Percentiles rank a stretch among this genome's conserved stretches.
phyloP scores from a whole-genome alignment of 92 coral and sea anemone genomes.

The Phenganax subtilis region DNA sequence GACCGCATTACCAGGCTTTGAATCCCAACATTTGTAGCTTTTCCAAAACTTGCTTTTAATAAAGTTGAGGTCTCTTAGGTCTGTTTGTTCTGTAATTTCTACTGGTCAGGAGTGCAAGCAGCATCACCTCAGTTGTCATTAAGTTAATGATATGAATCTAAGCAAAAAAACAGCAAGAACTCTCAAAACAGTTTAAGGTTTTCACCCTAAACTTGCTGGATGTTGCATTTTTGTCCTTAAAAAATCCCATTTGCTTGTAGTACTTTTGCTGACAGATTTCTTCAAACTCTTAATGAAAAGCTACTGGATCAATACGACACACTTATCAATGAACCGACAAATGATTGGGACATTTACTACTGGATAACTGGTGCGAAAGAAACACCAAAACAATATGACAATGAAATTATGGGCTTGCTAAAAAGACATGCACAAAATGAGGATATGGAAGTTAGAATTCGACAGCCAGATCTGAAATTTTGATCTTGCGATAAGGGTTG shows the following conservation, averaged over 20 bases:
- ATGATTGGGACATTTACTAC: slow-evolving; percentile 97
- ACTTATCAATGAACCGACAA: slow-evolving; percentile 80
- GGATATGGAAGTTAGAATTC: slow-evolving; percentile 73
- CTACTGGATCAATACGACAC: slow-evolving; percentile 72
- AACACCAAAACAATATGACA: slow-evolving; percentile 72
- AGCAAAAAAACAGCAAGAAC: not conserved
- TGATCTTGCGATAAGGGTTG: not conserved
- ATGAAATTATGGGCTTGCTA: slow-evolving; percentile 73
- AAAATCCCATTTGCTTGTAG: slow-evolving; percentile 36
- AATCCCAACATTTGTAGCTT: too few relatives aligned
- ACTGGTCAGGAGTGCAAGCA: too few relatives aligned
- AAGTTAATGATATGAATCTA: too few relatives aligned
- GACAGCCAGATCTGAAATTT: slow-evolving; percentile 79
- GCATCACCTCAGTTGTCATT: too few relatives aligned
- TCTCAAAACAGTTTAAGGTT: not conserved
- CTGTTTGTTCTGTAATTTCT: too few relatives aligned
- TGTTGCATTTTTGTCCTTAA: not conserved
- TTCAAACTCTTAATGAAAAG: slow-evolving; percentile 53
- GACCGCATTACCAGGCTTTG: too few relatives aligned
- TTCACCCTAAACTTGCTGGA: not conserved
- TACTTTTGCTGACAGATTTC: slow-evolving; percentile 76
- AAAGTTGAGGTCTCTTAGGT: too few relatives aligned
- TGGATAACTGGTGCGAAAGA: slow-evolving; percentile 78
- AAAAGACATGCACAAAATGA: slow-evolving; percentile 85
- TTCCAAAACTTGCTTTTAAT: too few relatives aligned